A percentile compares a stretch with the other conserved stretches of the same genome.
These are phyloP conservation scores for Luscinia luscinia DNA, from an alignment of 2,797 vertebrate species.

Conservation along the genomic window DNA sequence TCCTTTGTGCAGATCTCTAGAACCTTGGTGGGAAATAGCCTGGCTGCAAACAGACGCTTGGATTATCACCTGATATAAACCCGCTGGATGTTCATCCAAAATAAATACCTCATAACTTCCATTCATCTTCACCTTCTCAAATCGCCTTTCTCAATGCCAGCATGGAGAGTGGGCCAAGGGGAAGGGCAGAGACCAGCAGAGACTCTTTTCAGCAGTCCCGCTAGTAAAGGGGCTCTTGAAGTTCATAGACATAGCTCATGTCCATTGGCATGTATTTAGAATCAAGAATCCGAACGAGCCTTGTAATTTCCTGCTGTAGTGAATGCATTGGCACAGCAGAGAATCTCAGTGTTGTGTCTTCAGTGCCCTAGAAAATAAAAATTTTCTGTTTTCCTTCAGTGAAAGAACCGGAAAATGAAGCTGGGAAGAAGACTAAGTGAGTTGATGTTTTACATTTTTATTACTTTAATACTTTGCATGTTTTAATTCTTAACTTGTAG, in stretches of 20 bases:
- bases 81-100: neutral
- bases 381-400: slow-evolving; percentile 78
- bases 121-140: neutral
- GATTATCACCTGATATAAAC: neutral
- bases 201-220: neutral
- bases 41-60: neutral
- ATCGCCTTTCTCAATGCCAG: neutral
- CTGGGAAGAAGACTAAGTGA: slow-evolving; percentile 90
- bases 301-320: neutral
- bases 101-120: neutral
- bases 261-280: neutral
- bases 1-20: neutral
- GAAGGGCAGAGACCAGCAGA: neutral
- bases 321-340: neutral
- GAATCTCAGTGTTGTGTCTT: neutral
- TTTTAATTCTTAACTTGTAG: slow-evolving; percentile 35
- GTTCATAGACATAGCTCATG: neutral
- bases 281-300: accelerated
- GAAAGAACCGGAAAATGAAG: slow-evolving; percentile 82
- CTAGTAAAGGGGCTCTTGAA: neutral
- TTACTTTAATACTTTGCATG: slow-evolving; percentile 41
- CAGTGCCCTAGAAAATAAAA: neutral
- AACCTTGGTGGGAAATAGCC: neutral
- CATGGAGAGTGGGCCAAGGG: neutral
- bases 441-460: slow-evolving; percentile 65